Conservation (phyloP, 2,888 invertebrate genomes). For the Urechis unicinctus region DNA sequence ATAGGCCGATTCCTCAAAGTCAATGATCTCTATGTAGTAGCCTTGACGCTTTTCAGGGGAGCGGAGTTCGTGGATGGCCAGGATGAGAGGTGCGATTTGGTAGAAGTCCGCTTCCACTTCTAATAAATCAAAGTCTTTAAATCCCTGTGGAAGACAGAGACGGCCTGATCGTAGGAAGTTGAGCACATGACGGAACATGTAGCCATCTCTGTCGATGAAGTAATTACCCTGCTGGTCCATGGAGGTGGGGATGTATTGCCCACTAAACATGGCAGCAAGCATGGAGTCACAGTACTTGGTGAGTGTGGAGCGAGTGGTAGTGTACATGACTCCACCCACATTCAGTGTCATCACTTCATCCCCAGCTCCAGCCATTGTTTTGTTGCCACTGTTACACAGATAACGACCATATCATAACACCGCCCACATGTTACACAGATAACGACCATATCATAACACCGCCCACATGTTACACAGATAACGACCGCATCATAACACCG, state of each 20-base stretch:
- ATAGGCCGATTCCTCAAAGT: slow-evolving; percentile 30
- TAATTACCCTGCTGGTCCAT: slow-evolving; percentile 24
- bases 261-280: slow-evolving; percentile 29
- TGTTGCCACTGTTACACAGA: too few relatives aligned
- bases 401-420: too few relatives aligned
- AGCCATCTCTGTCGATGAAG: slow-evolving; percentile 33
- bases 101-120: slow-evolving; percentile 33
- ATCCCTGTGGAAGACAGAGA: slow-evolving; percentile 27
- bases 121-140: slow-evolving; percentile 29
- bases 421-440: too few relatives aligned
- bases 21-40: slow-evolving; percentile 26
- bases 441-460: too few relatives aligned
- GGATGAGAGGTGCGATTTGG: slow-evolving; percentile 20
- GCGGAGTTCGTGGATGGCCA: slow-evolving; percentile 6
- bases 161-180: slow-evolving; percentile 30
- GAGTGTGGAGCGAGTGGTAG: slow-evolving; percentile 28
- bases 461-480: too few relatives aligned
- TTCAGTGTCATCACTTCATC: slow-evolving; percentile 27
- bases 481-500: too few relatives aligned
- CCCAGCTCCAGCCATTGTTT: neutral
- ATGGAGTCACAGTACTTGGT: slow-evolving; percentile 28
- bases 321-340: slow-evolving; percentile 28
- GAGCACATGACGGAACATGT: slow-evolving; percentile 28
- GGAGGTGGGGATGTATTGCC: slow-evolving; percentile 22
- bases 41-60: slow-evolving; percentile 10